Conservation (phyloP, 2,113 vertebrate genomes). For the Climacteris rufus region DNA sequence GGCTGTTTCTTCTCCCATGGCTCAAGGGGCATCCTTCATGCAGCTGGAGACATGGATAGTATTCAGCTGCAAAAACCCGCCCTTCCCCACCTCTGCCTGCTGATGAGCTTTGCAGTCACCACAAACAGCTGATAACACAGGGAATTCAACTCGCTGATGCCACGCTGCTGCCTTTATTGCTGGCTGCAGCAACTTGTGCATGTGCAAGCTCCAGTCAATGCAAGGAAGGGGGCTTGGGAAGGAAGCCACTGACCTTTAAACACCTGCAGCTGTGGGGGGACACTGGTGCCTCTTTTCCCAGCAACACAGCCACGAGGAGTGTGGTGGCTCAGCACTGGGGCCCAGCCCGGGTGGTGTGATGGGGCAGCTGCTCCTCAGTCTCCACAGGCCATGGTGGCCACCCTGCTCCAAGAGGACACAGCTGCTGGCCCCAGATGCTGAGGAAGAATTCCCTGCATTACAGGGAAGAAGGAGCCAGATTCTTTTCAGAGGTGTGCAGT, state of each 20-base stretch:
- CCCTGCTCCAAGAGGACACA: neutral
- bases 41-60: neutral
- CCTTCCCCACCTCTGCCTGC: neutral
- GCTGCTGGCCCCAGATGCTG: neutral
- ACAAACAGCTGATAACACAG: neutral
- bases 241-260: neutral
- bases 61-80: neutral
- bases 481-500: neutral
- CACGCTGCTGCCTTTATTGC: neutral
- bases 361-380: neutral
- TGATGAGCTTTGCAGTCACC: neutral
- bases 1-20: neutral
- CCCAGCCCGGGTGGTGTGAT: neutral
- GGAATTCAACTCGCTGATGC: neutral
- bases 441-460: too few relatives aligned
- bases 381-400: neutral
- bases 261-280: accelerated
- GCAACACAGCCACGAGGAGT: neutral
- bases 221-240: neutral
- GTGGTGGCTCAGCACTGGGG: neutral
- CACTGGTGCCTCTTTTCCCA: neutral
- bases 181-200: neutral
- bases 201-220: neutral
- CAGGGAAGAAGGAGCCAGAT: neutral
- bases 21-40: neutral